Evolutionary conservation across 2,113 vertebrate species (phyloP).

Genomic region (Myodes glareolus): DNA sequence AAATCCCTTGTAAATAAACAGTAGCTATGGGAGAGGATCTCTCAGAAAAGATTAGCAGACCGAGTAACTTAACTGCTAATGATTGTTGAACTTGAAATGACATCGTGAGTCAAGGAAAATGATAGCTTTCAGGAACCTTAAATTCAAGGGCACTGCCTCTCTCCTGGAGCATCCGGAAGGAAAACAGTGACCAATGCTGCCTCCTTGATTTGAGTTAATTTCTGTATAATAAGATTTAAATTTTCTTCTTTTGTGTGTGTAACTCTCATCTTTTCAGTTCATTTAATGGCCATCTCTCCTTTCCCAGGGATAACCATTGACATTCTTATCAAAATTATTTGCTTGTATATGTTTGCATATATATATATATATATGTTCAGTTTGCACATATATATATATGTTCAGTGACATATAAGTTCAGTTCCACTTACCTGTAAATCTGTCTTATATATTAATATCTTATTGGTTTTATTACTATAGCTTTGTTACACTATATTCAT

Average conservation of each 20-base stretch:
- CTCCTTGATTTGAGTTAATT: background rate
- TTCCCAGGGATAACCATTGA: background rate
- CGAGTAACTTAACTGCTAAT: background rate
- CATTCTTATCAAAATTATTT: background rate
- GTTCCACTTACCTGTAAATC: background rate
- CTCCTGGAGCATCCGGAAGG: background rate
- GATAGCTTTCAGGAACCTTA: background rate
- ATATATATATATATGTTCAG: background rate
- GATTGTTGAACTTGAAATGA: background rate
- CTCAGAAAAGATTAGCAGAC: background rate
- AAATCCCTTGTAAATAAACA: background rate
- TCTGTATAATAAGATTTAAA: background rate
- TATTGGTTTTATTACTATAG: background rate
- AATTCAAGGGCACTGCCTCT: background rate
- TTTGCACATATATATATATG: background rate
- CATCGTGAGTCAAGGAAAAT: background rate
- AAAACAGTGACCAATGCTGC: background rate
- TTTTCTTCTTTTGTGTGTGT: background rate
- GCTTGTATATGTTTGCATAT: background rate
- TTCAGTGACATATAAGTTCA: background rate
- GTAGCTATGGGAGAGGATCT: background rate
- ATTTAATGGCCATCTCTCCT: background rate
- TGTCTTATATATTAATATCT: background rate
- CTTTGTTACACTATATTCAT: background rate
- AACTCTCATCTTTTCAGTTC: background rate